Evolutionary conservation across 2,888 invertebrate genomes (phyloP).

Genomic region (Beris morrisii): DNA sequence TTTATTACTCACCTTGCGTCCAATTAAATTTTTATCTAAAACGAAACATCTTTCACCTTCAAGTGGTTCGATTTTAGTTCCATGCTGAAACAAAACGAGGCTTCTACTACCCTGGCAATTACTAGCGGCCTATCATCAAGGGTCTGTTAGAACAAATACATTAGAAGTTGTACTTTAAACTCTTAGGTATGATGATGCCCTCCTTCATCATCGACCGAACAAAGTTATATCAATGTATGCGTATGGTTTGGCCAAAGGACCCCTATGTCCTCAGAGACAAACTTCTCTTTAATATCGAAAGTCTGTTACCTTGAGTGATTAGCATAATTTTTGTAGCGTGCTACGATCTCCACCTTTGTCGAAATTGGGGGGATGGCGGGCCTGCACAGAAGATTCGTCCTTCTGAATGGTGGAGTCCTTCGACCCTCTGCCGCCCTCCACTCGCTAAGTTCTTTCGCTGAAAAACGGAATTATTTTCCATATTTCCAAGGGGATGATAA

Average conservation of each 20-base stretch:
- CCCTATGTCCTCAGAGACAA: background rate
- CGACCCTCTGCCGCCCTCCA: constrained; percentile 2
- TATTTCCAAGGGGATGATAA: constrained; percentile 15
- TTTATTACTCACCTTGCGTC: constrained; percentile 4
- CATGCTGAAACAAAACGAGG: background rate
- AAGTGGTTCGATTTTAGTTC: background rate
- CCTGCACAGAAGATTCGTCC: background rate
- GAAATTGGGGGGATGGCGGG: too few relatives aligned
- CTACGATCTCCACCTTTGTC: constrained; percentile 4
- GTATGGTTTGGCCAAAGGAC: background rate
- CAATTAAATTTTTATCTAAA: constrained; percentile 33
- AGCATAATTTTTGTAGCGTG: constrained; percentile 34
- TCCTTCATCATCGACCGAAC: background rate
- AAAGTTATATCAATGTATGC: background rate
- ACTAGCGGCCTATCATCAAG: constrained; percentile 10
- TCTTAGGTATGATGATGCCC: too few relatives aligned
- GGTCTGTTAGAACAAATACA: constrained; percentile 3
- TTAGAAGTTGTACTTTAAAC: background rate
- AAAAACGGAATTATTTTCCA: constrained; percentile 11
- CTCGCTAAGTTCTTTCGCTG: constrained; percentile 4
- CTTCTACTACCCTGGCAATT: constrained; percentile 10
- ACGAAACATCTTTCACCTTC: constrained; percentile 19
- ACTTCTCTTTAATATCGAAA: constrained; percentile 32
- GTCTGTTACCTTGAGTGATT: constrained; percentile 34
- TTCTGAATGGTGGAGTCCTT: constrained; percentile 9